Conservation (phyloP, 2,888 invertebrate genomes). For the Caenorhabditis japonica region DNA sequence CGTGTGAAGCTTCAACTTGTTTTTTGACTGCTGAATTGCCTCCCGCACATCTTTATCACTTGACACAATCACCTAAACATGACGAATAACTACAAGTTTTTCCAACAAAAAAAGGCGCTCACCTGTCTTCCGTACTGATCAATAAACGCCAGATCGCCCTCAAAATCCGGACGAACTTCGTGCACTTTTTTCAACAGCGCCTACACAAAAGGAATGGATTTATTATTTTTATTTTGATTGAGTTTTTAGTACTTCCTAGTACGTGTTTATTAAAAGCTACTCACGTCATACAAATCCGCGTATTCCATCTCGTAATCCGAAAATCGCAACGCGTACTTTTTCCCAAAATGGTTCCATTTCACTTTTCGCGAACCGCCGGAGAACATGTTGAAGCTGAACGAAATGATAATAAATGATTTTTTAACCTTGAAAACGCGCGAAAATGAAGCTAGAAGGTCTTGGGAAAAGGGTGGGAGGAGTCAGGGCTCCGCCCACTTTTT, state of each 20-base stretch:
- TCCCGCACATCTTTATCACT: slow-evolving; percentile 69
- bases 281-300: slow-evolving; percentile 71
- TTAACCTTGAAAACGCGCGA: no score
- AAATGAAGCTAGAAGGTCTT: no score
- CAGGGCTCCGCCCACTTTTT: no score
- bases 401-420: background rate
- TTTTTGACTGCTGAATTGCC: slow-evolving; percentile 65
- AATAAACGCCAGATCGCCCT: slow-evolving; percentile 74
- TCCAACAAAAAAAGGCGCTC: background rate
- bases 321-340: slow-evolving; percentile 70
- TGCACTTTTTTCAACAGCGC: slow-evolving; percentile 71
- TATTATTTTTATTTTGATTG: slow-evolving; percentile 3
- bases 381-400: slow-evolving; percentile 71
- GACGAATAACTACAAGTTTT: background rate
- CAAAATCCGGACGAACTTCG: slow-evolving; percentile 70
- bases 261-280: slow-evolving; percentile 13
- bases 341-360: slow-evolving; percentile 75
- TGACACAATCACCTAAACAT: slow-evolving; percentile 63
- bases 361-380: slow-evolving; percentile 68
- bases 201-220: slow-evolving; percentile 48
- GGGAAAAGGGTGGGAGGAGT: no score
- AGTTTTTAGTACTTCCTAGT: background rate
- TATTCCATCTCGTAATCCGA: slow-evolving; percentile 74
- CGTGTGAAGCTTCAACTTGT: slow-evolving; percentile 71
- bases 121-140: slow-evolving; percentile 73